phyloP scores from a whole-genome alignment of 2,888 invertebrate genomes.

The Habrosyne pyritoides region DNA sequence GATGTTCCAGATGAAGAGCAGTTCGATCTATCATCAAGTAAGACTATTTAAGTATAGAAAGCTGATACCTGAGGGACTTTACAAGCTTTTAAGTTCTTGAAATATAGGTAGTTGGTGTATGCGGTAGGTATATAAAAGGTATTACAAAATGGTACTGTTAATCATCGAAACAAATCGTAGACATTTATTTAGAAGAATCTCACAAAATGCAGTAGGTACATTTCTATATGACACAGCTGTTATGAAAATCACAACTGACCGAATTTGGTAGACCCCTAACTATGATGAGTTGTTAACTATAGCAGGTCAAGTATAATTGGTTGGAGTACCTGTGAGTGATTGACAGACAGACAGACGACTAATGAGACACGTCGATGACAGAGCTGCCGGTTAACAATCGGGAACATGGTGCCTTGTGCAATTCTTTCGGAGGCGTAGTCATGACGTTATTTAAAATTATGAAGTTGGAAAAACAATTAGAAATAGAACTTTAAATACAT shows the following conservation, averaged over 20 bases:
- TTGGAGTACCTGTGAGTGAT: slow-evolving; percentile 28
- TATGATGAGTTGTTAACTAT: background rate
- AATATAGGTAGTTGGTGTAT: too few species aligned
- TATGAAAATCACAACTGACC: slow-evolving; percentile 16
- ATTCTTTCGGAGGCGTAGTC: slow-evolving; percentile 6
- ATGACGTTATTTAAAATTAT: background rate
- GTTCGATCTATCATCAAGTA: too few species aligned
- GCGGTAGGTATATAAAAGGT: too few species aligned
- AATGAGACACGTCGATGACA: slow-evolving; percentile 39
- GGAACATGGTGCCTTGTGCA: slow-evolving; percentile 20
- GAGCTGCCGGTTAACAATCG: slow-evolving; percentile 29
- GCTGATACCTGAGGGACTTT: too few species aligned
- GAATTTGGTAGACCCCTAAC: slow-evolving; percentile 16
- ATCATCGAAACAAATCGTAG: slow-evolving; percentile 25
- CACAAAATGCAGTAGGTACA: slow-evolving; percentile 18
- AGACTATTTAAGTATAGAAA: too few species aligned
- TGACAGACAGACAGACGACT: slow-evolving; percentile 40
- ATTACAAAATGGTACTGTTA: slow-evolving; percentile 15
- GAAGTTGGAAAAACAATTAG: background rate
- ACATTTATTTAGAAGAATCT: slow-evolving; percentile 20
- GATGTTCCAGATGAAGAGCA: too few species aligned
- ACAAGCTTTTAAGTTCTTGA: too few species aligned
- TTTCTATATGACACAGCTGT: slow-evolving; percentile 17
- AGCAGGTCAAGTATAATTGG: slow-evolving; percentile 1
- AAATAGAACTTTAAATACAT: background rate